These are phyloP conservation scores for Gobio occitaniae DNA, from an alignment of 2,797 vertebrate species.

Conservation along the genomic window DNA sequence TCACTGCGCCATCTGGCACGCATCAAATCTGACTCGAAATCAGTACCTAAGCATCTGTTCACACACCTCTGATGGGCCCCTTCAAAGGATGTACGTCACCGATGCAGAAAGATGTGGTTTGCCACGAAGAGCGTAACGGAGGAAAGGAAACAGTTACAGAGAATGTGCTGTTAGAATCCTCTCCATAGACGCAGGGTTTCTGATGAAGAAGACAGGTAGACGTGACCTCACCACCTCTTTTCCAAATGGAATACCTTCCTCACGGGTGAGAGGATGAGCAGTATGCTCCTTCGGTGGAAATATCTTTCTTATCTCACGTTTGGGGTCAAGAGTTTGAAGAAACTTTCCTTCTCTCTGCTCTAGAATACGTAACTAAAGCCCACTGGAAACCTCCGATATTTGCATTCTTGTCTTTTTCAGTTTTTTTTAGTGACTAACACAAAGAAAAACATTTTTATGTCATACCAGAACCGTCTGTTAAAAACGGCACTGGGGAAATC, in stretches of 20 bases:
- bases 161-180: constrained; percentile 70
- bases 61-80: constrained; percentile 4
- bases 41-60: not conserved
- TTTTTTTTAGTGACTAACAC: constrained; percentile 66
- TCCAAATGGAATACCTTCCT: constrained; percentile 79
- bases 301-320: constrained; percentile 68
- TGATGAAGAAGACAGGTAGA: constrained; percentile 69
- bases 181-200: constrained; percentile 71
- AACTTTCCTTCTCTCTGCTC: constrained; percentile 66
- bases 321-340: constrained; percentile 70
- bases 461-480: constrained; percentile 43
- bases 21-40: constrained; percentile 12
- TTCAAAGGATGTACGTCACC: constrained; percentile 36
- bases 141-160: constrained; percentile 81
- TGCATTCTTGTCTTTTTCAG: constrained; percentile 63
- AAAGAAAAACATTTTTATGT: constrained; percentile 66
- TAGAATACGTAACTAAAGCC: constrained; percentile 53
- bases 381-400: constrained; percentile 75
- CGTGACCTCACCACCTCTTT: constrained; percentile 65
- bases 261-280: constrained; percentile 63
- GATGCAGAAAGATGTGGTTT: constrained; percentile 73
- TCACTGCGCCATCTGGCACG: not conserved
- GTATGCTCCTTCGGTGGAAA: constrained; percentile 74
- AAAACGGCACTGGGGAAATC: constrained; percentile 54
- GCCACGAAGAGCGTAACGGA: constrained; percentile 75